Conservation (phyloP, 2,797 vertebrate genomes). For the Helicolenus hilgendorfi region DNA sequence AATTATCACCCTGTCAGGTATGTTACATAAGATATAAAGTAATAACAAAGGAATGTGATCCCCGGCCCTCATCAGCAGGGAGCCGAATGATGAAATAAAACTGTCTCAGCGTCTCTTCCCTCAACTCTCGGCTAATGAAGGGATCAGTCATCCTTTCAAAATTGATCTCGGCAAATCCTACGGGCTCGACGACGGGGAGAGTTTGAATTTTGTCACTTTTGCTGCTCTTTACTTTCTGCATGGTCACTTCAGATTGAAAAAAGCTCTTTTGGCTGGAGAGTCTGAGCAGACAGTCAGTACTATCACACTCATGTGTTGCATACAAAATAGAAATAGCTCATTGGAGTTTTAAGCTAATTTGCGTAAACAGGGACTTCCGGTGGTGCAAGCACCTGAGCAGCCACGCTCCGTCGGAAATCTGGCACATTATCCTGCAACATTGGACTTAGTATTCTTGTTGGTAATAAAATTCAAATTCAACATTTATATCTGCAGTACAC, state of each 20-base stretch:
- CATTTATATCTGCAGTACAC: no score
- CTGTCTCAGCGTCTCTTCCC: background rate
- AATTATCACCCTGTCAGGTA: slow-evolving; percentile 72
- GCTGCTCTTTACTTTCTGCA: slow-evolving; percentile 3
- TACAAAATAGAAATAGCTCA: background rate
- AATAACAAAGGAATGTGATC: slow-evolving; percentile 55
- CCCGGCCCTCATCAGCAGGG: slow-evolving; percentile 21
- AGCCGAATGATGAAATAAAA: slow-evolving; percentile 54
- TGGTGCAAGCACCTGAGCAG: background rate
- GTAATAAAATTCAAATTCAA: background rate
- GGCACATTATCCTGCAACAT: background rate
- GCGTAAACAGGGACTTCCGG: background rate
- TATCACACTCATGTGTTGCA: background rate
- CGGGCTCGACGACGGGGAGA: background rate
- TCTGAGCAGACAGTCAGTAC: background rate
- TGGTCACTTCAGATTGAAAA: background rate
- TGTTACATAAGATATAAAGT: slow-evolving; percentile 49
- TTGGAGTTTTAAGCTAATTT: background rate
- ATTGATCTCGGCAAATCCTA: slow-evolving; percentile 27
- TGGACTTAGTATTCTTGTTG: background rate
- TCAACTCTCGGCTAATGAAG: slow-evolving; percentile 32
- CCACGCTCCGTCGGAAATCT: background rate
- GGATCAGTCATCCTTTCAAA: slow-evolving; percentile 33
- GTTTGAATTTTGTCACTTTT: slow-evolving; percentile 1
- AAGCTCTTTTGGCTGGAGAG: background rate